These are phyloP conservation scores for Patella ulyssiponensis DNA, from an alignment of 2,888 invertebrate genomes.

Conservation along the genomic window DNA sequence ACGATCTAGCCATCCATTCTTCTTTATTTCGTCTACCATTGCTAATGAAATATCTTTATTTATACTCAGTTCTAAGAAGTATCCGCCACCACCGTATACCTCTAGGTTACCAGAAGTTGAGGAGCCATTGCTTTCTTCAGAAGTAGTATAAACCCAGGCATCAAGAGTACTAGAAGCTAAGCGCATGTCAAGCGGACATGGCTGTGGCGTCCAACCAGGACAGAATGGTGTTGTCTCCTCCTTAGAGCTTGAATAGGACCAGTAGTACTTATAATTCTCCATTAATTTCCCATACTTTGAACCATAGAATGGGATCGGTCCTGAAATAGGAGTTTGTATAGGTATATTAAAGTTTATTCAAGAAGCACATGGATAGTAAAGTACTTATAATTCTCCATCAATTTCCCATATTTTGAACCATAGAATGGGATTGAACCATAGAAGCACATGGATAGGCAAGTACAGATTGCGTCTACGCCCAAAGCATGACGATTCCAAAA, in stretches of 20 bases:
- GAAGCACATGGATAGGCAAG: too few species aligned
- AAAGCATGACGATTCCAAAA: too few species aligned
- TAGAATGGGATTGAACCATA: not conserved
- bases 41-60: slow-evolving; percentile 33
- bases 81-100: slow-evolving; percentile 51
- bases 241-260: slow-evolving; percentile 31
- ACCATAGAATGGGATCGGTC: not conserved
- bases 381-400: slow-evolving; percentile 8
- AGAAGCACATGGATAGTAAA: too few species aligned
- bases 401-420: not conserved
- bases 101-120: slow-evolving; percentile 46
- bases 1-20: slow-evolving; percentile 57
- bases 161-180: slow-evolving; percentile 26
- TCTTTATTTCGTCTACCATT: slow-evolving; percentile 41
- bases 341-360: too few species aligned
- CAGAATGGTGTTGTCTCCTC: slow-evolving; percentile 42
- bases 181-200: slow-evolving; percentile 31
- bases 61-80: slow-evolving; percentile 43
- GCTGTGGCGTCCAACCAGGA: slow-evolving; percentile 35
- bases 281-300: not conserved
- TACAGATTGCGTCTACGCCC: too few species aligned
- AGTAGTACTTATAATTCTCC: slow-evolving; percentile 11
- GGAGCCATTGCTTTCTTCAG: slow-evolving; percentile 39
- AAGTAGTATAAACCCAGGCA: slow-evolving; percentile 42
- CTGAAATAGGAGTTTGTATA: not conserved